Evolutionary conservation across 1,140 invertebrate species (phyloP), one percentile per base, ranked within the genome.

Genomic region (Drosophila ohnishii): DNA sequence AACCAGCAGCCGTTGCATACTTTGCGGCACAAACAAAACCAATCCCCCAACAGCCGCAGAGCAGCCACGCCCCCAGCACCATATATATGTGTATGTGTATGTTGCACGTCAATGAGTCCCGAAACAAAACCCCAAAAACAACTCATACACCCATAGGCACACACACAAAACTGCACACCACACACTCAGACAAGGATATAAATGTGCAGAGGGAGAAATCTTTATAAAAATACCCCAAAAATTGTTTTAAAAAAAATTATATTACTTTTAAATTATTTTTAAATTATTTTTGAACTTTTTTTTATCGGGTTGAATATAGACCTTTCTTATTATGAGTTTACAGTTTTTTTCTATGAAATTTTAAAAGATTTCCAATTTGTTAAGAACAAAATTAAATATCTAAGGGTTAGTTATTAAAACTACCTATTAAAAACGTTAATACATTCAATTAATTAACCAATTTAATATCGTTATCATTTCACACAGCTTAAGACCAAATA

Each of bases 21-120:
- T 75, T 75, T 75, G 72, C 71, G 72, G 72, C 51, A 19, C 72
- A 75, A 75, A 64, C 73, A 75, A 75, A 67, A 75, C 73, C 73
- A 51, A 75, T 40, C 61, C 44, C 70, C 66, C 34, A 70, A 57
- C 56, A 64, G 72, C 59, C 44, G 44, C 72, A 75, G 71, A 55
- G 32, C 73, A 48, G 53, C 51, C 44, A 53, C 73, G 65, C 34
- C 48, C 61, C 56, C 50, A 3, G 28, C 30, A 35, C 58, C 50
- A 63, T 72, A 66, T 71, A 69, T 16, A 22, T 22, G 10, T 16
- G 10, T 35, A 35, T 62, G 70, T 62, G 51, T 55, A 55, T 59
- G 64, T 66, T 73, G 81, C 80, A 87, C 84, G 83, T 87, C 83
- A 86, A 86, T 88, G 83, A 76, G 82, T 79, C 75, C 83, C 67